Conservation (phyloP, 1,140 invertebrate genomes). For the Potamilus streckersoni region DNA sequence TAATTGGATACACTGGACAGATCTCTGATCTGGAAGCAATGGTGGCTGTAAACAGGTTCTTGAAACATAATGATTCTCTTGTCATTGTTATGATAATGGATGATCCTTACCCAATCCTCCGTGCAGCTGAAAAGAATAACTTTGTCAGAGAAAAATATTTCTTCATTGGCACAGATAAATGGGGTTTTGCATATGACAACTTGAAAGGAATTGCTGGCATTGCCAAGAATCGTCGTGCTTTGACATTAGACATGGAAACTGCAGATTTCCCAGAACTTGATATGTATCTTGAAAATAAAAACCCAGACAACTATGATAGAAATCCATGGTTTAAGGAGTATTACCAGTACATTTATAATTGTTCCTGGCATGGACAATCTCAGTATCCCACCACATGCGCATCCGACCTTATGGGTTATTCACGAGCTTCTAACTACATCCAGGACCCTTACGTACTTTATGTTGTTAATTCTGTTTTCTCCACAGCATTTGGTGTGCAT, state of each 20-base stretch:
- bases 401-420: constrained; percentile 34
- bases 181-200: constrained; percentile 75
- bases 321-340: constrained; percentile 71
- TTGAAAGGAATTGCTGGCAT: constrained; percentile 74
- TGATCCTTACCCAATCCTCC: constrained; percentile 77
- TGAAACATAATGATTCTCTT: constrained; percentile 72
- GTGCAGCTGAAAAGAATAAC: constrained; percentile 69
- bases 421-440: constrained; percentile 49
- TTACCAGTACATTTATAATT: constrained; percentile 66
- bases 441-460: constrained; percentile 64
- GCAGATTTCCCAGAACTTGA: constrained; percentile 67
- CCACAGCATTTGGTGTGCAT: constrained; percentile 55
- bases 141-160: constrained; percentile 65
- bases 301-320: constrained; percentile 55
- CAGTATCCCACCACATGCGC: constrained; percentile 19
- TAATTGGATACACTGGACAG: constrained; percentile 45
- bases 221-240: constrained; percentile 46
- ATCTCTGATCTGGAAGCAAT: constrained; percentile 40
- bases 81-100: constrained; percentile 80
- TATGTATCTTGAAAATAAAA: constrained; percentile 62
- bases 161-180: constrained; percentile 83
- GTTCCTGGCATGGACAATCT: constrained; percentile 37
- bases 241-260: constrained; percentile 68
- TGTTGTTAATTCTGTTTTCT: constrained; percentile 63
- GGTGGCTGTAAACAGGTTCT: constrained; percentile 42